Conservation (phyloP, 2,797 vertebrate genomes). For the Danio tinwini region DNA sequence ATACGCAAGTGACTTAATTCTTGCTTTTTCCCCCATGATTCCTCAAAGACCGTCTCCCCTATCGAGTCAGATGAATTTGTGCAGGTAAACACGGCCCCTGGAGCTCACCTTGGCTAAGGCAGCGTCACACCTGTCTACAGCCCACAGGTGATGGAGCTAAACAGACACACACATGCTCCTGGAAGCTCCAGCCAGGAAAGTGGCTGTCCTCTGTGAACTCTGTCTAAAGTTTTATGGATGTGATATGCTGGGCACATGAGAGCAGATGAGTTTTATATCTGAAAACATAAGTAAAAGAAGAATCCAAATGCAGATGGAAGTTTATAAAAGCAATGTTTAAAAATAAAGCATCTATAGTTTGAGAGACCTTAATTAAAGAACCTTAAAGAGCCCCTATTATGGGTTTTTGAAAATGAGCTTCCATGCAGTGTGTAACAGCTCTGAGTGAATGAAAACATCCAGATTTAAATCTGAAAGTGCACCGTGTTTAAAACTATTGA, state of each 20-base stretch:
- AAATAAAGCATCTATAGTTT: not conserved
- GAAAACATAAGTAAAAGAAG: slow-evolving; percentile 20
- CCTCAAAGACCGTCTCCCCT: slow-evolving; percentile 68
- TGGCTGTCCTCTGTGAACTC: slow-evolving; percentile 35
- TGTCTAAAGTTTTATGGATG: slow-evolving; percentile 24
- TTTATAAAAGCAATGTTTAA: no score
- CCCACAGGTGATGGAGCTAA: slow-evolving; percentile 69
- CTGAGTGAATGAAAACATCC: no score
- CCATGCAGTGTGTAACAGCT: no score
- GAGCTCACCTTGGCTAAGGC: slow-evolving; percentile 61
- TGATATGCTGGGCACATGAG: slow-evolving; percentile 8
- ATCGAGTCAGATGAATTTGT: slow-evolving; percentile 63
- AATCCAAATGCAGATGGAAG: slow-evolving; percentile 28
- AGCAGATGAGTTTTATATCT: slow-evolving; percentile 34
- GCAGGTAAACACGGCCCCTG: slow-evolving; percentile 53
- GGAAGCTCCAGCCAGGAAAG: slow-evolving; percentile 23
- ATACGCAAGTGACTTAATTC: slow-evolving; percentile 66
- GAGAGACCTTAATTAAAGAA: no score
- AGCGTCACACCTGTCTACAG: slow-evolving; percentile 74
- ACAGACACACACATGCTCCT: slow-evolving; percentile 21
- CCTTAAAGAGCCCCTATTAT: no score
- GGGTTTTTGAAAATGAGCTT: no score
- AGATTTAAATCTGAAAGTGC: no score
- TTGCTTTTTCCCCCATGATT: slow-evolving; percentile 69
- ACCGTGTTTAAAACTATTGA: no score